These are phyloP conservation scores for Ceratina australensis DNA, from an alignment of 1,140 invertebrate species.

Conservation along the genomic window DNA sequence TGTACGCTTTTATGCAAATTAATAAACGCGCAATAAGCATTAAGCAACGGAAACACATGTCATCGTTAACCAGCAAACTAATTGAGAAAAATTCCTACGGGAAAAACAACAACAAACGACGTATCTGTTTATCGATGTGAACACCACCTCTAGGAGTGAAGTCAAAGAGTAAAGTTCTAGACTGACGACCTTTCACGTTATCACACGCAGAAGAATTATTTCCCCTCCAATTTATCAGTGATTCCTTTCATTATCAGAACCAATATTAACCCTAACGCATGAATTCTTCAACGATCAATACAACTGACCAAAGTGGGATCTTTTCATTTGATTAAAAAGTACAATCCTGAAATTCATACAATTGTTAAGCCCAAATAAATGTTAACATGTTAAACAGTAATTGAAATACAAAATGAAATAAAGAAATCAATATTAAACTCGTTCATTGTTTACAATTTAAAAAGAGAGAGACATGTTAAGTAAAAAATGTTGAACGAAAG, in stretches of 20 bases:
- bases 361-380: too few species aligned
- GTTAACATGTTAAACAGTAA: too few species aligned
- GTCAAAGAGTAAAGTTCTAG: conserved; percentile 1
- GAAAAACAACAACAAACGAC: not conserved
- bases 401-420: too few species aligned
- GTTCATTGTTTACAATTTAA: too few species aligned
- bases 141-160: too few species aligned
- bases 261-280: not conserved
- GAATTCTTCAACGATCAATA: too few species aligned
- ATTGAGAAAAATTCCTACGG: not conserved
- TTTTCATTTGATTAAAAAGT: too few species aligned
- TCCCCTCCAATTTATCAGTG: not conserved
- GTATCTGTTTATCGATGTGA: not conserved
- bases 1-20: not conserved
- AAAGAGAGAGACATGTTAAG: too few species aligned
- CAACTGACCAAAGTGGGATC: too few species aligned
- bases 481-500: too few species aligned
- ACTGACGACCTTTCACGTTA: not conserved
- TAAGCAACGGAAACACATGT: not conserved
- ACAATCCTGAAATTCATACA: too few species aligned
- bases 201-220: not conserved
- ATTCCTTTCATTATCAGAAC: not conserved
- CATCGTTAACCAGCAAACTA: not conserved
- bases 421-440: too few species aligned
- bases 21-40: not conserved